Conservation (phyloP, 2,797 vertebrate genomes). For the Bovichtus diacanthus region DNA sequence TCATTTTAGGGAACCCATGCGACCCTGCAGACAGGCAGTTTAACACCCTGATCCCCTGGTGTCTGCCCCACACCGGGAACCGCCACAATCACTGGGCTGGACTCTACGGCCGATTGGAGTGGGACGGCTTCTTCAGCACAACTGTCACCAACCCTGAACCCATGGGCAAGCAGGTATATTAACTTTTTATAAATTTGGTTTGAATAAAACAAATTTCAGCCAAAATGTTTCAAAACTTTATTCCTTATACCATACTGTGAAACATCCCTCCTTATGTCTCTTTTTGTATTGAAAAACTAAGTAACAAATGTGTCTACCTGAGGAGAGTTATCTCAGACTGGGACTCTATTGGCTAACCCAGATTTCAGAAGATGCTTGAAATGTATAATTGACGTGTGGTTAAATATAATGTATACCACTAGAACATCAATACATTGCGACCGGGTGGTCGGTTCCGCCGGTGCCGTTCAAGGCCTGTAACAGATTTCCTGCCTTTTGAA, state of each 20-base stretch:
- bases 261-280: neutral
- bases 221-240: neutral
- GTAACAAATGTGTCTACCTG: neutral
- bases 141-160: constrained; percentile 98
- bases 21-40: constrained; percentile 94
- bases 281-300: neutral
- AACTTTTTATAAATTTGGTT: neutral
- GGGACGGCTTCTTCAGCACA: constrained; percentile 99
- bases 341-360: neutral
- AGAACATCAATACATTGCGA: accelerated
- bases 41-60: constrained; percentile 97
- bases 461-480: neutral
- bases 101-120: constrained; percentile 94
- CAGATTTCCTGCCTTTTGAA: neutral
- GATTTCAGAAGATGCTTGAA: neutral
- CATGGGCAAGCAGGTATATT: constrained; percentile 94
- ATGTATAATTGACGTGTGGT: neutral
- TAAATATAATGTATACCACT: neutral
- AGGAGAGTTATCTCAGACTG: neutral
- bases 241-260: neutral
- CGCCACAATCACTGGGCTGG: constrained; percentile 99
- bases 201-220: neutral
- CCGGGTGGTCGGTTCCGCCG: no score
- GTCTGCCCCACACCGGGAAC: constrained; percentile 97
- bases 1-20: constrained; percentile 86